Evolutionary conservation across 2,888 invertebrate species (phyloP), one percentile per base, ranked within the genome.

Genomic region (Drosophila hamatofila): DNA sequence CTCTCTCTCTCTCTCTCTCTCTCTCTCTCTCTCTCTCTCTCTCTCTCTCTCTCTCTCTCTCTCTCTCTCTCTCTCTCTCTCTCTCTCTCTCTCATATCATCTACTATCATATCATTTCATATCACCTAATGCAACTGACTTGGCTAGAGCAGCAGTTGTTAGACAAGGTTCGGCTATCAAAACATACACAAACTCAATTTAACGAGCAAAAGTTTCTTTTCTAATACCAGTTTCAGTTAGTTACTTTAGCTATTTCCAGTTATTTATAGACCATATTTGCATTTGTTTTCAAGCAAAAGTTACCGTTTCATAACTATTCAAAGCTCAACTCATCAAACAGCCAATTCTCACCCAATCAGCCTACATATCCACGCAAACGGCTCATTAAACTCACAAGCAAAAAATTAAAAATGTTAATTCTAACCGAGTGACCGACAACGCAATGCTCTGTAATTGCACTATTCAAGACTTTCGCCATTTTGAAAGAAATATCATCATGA

Each of bases 261-360:
- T 33, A 7, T 33, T 41, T 18, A 41, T 21, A 30, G 35, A 21
- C 9, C 30, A 3, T n/a, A 23, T 23, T 42, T 41, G 23, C 39
- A 16, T 39, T 14, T 23, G 35, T 23, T 44, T 41, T 18, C 3
- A 35, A 3, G 52, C 27, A 42, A 68, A 55, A 70, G 37, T 58
- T 72, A 69, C 68, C 68, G 64, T 72, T 76, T 63, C 56, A 61
- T 70, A 87, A 72, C 65, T 83, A 76, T 65, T 66, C 72, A 83
- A 62, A 59, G 57, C 64, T 54, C 62, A 52, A 67, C 59, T 62
- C 65, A 69, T 44, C 52, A 67, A 49, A 60, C 56, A 52, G 60
- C n/a, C 62, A 63, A 77, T 86, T 88, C 74, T 82, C 88, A 81
- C 85, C 76, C 81, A 81, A 68, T 74, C 81, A 81, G 27, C 75